These are phyloP conservation scores for Centruroides sculpturatus DNA, from an alignment of 1,140 invertebrate genomes.

Conservation along the genomic window DNA sequence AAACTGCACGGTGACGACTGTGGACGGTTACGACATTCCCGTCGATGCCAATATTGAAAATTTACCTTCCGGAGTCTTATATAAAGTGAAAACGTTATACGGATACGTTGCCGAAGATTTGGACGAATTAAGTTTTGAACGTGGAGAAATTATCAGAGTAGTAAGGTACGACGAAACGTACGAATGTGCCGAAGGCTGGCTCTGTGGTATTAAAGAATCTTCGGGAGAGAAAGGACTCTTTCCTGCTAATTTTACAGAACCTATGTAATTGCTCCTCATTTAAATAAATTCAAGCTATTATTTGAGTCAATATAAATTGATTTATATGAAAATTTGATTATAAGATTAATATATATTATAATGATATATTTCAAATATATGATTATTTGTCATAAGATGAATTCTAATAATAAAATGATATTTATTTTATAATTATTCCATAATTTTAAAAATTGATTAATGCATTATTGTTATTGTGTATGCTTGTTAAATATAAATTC, in stretches of 20 bases:
- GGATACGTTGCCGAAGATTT: conserved; percentile 88
- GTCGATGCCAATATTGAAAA: conserved; percentile 72
- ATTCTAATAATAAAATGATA: too few species aligned
- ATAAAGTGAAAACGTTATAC: conserved; percentile 70
- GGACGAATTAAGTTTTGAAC: conserved; percentile 89
- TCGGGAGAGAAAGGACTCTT: conserved; percentile 86
- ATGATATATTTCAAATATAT: too few species aligned
- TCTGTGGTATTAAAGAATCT: conserved; percentile 83
- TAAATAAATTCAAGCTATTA: too few species aligned
- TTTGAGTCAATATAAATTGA: too few species aligned
- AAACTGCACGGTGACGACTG: too few species aligned
- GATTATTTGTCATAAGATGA: too few species aligned
- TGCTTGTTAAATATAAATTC: too few species aligned
- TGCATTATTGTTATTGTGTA: too few species aligned
- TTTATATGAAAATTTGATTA: too few species aligned
- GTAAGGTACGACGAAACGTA: conserved; percentile 92
- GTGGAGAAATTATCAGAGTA: conserved; percentile 85
- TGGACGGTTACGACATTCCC: conserved; percentile 66
- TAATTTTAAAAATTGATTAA: too few species aligned
- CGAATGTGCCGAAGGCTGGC: conserved; percentile 95
- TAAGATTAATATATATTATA: too few species aligned
- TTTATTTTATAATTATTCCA: too few species aligned
- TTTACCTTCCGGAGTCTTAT: conserved; percentile 45
- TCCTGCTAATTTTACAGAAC: conserved; percentile 90
- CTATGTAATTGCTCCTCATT: conserved; percentile 40